Conservation (phyloP, 2,888 invertebrate genomes). For the Aphidius colemani region DNA sequence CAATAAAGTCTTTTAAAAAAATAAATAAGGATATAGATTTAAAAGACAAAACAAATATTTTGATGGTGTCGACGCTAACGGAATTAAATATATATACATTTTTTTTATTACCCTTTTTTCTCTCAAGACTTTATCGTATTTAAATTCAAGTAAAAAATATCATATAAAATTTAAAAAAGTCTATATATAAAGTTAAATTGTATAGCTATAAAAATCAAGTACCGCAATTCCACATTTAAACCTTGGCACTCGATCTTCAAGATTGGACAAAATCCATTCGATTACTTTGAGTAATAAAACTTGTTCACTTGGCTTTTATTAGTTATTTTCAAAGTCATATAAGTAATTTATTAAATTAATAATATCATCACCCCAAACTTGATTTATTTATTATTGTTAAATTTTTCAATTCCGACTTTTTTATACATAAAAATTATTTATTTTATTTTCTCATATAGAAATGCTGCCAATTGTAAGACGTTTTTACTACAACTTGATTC, state of each 20-base stretch:
- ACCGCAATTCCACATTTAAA: conserved; percentile 14
- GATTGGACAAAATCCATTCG: conserved; percentile 19
- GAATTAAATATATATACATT: neutral
- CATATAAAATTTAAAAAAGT: neutral
- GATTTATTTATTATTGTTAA: too few relatives aligned
- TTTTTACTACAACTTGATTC: neutral
- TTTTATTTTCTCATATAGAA: neutral
- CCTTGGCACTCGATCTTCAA: conserved; percentile 11
- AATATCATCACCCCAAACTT: too few relatives aligned
- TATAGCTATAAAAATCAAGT: conserved; percentile 11
- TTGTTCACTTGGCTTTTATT: too few relatives aligned
- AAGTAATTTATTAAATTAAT: too few relatives aligned
- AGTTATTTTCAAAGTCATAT: too few relatives aligned
- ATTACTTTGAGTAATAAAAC: conserved; percentile 12
- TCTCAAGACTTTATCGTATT: conserved; percentile 12
- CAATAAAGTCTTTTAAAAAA: conserved; percentile 3
- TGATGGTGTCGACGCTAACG: conserved; percentile 5
- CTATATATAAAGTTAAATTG: neutral
- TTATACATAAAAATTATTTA: too few relatives aligned
- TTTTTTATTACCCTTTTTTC: neutral
- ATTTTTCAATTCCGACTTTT: too few relatives aligned
- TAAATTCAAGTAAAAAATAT: neutral
- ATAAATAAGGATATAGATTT: neutral
- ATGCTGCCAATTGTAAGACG: conserved; percentile 13
- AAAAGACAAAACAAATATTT: conserved; percentile 2